Evolutionary conservation across 2,888 invertebrate genomes (phyloP), one percentile per base, ranked within the genome.

Genomic region (Gandaritis pyraliata): DNA sequence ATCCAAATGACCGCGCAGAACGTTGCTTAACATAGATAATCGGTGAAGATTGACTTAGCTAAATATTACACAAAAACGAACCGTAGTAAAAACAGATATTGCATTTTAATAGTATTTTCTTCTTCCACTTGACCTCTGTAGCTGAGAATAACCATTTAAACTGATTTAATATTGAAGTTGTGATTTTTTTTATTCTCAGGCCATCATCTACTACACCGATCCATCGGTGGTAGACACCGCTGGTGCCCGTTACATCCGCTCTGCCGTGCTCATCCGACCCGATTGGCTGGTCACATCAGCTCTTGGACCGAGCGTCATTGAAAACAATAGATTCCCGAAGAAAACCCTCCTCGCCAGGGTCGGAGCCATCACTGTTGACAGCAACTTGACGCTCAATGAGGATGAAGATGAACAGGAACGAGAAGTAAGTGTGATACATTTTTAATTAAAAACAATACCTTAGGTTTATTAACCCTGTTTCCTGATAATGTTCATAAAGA

Each of bases 371-470:
- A 63, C 66, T 23, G 78, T 91, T 47, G 90, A 91, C 62, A 3
- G 68, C 5, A 85, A 83, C 30, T 82, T 89, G 46, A 85, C 83
- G 1, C 68, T 90, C 0, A 88, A 86, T 65, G 90, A 90, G 70
- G 91, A 90, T 55, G 90, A 92, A 58, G 83, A 86, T 59, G 91
- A 92, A 63, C 92, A 92, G 57, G 91, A 92, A 64, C 76, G 86
- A 52, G 90, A 92, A 84, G 92, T 90, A 70, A 66, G 53, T 50
- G 2, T 12, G 29, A 6, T 4, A 33, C 10, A 6, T 33, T 33
- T 30, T 10, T 33, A 10, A 33, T 29, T 4, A 6, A 33, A 23
- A 3, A 23, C 5, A 2, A 23, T 6, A 23, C 23, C 23, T 23
- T 23, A 23, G 23, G 23, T 23, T 23, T 6, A 23, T 3, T 23